These are phyloP conservation scores for Stramonita haemastoma DNA, from an alignment of 2,888 invertebrate species.

Conservation along the genomic window DNA sequence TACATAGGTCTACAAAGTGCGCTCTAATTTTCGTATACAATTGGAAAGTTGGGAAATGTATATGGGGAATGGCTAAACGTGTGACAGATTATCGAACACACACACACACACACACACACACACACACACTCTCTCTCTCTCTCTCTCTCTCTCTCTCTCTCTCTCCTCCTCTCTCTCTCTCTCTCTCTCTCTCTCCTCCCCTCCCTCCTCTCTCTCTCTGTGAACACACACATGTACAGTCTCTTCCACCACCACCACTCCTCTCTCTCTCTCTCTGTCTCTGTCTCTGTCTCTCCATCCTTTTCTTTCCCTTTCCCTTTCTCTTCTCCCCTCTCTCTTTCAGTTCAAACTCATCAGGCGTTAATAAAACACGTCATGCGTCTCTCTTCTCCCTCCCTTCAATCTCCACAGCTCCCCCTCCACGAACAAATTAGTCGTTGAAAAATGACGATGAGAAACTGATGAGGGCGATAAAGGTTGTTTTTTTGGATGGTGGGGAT, in stretches of 20 bases:
- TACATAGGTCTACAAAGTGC: too few species aligned
- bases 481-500: not conserved
- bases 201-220: not conserved
- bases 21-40: too few species aligned
- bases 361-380: constrained; percentile 22
- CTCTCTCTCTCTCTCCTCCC: not conserved
- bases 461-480: constrained; percentile 33
- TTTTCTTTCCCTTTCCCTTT: not conserved
- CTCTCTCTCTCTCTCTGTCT: not conserved
- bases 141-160: not conserved
- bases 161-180: not conserved
- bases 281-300: not conserved
- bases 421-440: constrained; percentile 32
- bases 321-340: not conserved
- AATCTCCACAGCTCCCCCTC: not conserved
- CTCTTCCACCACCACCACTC: too few species aligned
- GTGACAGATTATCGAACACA: too few species aligned
- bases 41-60: too few species aligned
- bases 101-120: too few species aligned
- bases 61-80: too few species aligned
- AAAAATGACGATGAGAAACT: constrained; percentile 35
- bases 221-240: too few species aligned
- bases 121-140: not conserved
- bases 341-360: constrained; percentile 25
- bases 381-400: not conserved